A percentile compares a stretch with the other conserved stretches of the same genome.
Conservation (phyloP, 2,888 invertebrate species). For the Morpho helenor region DNA sequence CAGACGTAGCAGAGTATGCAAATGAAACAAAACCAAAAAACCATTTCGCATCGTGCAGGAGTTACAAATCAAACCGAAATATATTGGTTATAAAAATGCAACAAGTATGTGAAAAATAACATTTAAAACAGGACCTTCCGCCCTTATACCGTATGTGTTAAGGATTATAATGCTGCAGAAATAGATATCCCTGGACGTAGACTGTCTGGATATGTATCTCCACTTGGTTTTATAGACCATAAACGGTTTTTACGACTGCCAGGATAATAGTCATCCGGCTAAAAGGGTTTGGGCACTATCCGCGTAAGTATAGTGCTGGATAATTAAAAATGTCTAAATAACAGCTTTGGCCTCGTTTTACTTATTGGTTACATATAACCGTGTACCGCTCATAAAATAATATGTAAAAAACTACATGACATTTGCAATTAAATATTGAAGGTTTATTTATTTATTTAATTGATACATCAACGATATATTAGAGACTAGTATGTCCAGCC, state of each 20-base stretch:
- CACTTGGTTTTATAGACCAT: slow-evolving; percentile 74
- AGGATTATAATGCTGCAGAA: slow-evolving; percentile 19
- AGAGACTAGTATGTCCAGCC: no score
- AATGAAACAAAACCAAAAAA: slow-evolving; percentile 44
- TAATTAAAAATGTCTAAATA: slow-evolving; percentile 64
- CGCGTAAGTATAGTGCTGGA: slow-evolving; percentile 31
- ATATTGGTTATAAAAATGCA: slow-evolving; percentile 78
- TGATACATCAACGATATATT: no score
- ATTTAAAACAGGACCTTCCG: slow-evolving; percentile 30
- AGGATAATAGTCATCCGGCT: slow-evolving; percentile 74
- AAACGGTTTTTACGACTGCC: slow-evolving; percentile 67
- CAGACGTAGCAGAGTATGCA: slow-evolving; percentile 7
- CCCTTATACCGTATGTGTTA: slow-evolving; percentile 30
- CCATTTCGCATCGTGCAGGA: slow-evolving; percentile 55
- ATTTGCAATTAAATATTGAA: neutral
- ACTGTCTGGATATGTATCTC: slow-evolving; percentile 53
- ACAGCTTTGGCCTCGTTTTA: slow-evolving; percentile 7
- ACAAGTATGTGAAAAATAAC: slow-evolving; percentile 73
- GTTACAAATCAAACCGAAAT: slow-evolving; percentile 76
- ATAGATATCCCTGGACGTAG: slow-evolving; percentile 22
- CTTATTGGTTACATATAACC: slow-evolving; percentile 2
- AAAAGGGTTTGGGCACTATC: slow-evolving; percentile 59
- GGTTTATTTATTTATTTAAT: no score
- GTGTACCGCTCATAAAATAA: neutral
- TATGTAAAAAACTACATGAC: neutral